phyloP scores from a whole-genome alignment of 2,888 invertebrate genomes.

The Hedychridium roseum region DNA sequence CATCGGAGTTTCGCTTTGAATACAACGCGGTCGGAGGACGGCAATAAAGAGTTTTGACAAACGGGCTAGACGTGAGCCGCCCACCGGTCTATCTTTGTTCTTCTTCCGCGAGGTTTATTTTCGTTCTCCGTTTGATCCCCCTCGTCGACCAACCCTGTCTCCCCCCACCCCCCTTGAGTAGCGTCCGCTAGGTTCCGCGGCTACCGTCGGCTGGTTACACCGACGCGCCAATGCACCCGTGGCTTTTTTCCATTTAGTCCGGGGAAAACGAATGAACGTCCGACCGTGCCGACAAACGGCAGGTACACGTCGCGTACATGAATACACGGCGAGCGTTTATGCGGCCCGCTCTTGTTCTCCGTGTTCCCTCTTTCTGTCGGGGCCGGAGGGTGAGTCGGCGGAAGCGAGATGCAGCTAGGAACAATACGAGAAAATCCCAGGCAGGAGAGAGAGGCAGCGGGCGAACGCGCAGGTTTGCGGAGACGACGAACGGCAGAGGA shows the following conservation, averaged over 20 bases:
- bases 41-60: conserved; percentile 62
- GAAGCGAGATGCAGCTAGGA: too few species aligned
- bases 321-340: conserved; percentile 35
- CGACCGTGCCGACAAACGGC: conserved; percentile 33
- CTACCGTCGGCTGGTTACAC: conserved; percentile 22
- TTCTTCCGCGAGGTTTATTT: neutral
- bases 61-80: conserved; percentile 41
- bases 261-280: conserved; percentile 36
- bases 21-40: conserved; percentile 48
- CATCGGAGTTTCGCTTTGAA: conserved; percentile 49
- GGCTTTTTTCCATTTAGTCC: conserved; percentile 37
- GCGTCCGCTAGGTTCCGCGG: too few species aligned
- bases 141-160: neutral
- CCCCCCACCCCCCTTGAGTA: neutral
- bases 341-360: conserved; percentile 9
- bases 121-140: neutral
- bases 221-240: conserved; percentile 13
- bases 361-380: too few species aligned
- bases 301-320: conserved; percentile 40
- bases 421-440: too few species aligned
- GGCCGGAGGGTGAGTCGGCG: too few species aligned
- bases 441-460: too few species aligned
- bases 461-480: too few species aligned
- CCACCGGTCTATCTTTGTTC: neutral
- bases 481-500: too few species aligned